A percentile compares a stretch with the other conserved stretches of the same genome.
These are phyloP conservation scores for Psilopsiagon aurifrons DNA, from an alignment of 2,113 vertebrate species.

Conservation along the genomic window DNA sequence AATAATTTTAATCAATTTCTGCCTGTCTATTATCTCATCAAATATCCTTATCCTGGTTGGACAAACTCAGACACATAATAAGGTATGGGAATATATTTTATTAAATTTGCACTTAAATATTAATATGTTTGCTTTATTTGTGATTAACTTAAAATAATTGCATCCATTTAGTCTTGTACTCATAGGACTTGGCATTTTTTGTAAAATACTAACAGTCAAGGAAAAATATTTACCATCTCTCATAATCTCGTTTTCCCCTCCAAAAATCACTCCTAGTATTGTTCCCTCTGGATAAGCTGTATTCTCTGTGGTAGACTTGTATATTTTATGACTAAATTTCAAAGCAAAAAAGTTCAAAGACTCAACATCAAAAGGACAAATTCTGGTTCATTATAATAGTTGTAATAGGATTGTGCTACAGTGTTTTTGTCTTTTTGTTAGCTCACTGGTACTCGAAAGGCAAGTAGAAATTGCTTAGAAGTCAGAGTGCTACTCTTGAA, in stretches of 20 bases:
- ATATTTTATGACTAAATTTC: constrained; percentile 59
- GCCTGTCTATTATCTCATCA: constrained; percentile 97
- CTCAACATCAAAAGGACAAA: constrained; percentile 64
- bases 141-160: constrained; percentile 7
- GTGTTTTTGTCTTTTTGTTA: constrained; percentile 66
- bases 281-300: constrained; percentile 42
- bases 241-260: not conserved
- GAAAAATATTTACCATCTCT: constrained; percentile 15
- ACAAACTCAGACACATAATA: constrained; percentile 98
- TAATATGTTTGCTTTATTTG: not conserved
- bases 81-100: constrained; percentile 79
- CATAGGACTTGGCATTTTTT: not conserved
- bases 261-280: constrained; percentile 42
- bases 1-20: constrained; percentile 99
- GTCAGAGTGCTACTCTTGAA: constrained; percentile 18
- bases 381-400: constrained; percentile 65
- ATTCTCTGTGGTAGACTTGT: constrained; percentile 48
- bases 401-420: constrained; percentile 63
- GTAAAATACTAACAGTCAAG: constrained; percentile 24
- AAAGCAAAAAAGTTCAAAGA: constrained; percentile 68
- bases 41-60: constrained; percentile 98
- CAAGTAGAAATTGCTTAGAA: constrained; percentile 50
- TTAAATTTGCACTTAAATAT: not conserved
- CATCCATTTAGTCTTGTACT: not conserved
- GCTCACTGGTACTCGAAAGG: constrained; percentile 45